A percentile compares a stretch with the other conserved stretches of the same genome.
These are phyloP conservation scores for Labeo catla DNA, from an alignment of 2,113 vertebrate genomes.

Conservation along the genomic window DNA sequence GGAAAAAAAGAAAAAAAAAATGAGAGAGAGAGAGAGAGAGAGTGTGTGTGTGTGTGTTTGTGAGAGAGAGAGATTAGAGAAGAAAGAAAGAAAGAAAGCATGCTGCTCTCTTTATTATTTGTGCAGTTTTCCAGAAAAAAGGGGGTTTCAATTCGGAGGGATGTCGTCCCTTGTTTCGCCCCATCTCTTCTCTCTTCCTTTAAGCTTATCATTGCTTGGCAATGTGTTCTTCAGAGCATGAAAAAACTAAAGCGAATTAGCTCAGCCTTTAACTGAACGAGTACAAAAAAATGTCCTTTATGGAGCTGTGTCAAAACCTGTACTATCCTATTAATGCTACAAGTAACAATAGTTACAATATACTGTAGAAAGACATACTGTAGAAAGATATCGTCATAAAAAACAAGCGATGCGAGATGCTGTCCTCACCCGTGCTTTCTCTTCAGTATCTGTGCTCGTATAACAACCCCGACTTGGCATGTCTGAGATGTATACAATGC, in stretches of 20 bases:
- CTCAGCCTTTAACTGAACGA: constrained; percentile 95
- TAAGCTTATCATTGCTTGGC: constrained; percentile 93
- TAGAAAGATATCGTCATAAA: constrained; percentile 39
- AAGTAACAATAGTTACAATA: constrained; percentile 64
- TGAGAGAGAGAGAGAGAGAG: neutral
- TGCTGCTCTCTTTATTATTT: constrained; percentile 91
- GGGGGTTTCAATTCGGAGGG: constrained; percentile 88
- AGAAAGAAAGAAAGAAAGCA: constrained; percentile 68
- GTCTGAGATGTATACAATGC: neutral
- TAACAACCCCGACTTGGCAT: neutral
- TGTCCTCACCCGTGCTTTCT: neutral
- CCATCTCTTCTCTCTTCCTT: constrained; percentile 78
- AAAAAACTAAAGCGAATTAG: constrained; percentile 99
- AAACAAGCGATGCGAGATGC: neutral
- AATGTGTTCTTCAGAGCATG: constrained; percentile 94
- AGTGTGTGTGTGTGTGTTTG: neutral
- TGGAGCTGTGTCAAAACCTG: constrained; percentile 84
- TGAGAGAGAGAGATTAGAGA: constrained; percentile 28
- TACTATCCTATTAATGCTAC: constrained; percentile 52
- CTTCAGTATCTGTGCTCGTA: neutral
- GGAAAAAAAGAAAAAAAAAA: constrained; percentile 63
- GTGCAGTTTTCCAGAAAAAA: constrained; percentile 93
- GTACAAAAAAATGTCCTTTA: constrained; percentile 93
- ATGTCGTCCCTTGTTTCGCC: constrained; percentile 79
- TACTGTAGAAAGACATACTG: constrained; percentile 51